Evolutionary conservation across 2,113 vertebrate genomes (phyloP), one percentile per base, ranked within the genome.

Genomic region (Uropsilus gracilis): DNA sequence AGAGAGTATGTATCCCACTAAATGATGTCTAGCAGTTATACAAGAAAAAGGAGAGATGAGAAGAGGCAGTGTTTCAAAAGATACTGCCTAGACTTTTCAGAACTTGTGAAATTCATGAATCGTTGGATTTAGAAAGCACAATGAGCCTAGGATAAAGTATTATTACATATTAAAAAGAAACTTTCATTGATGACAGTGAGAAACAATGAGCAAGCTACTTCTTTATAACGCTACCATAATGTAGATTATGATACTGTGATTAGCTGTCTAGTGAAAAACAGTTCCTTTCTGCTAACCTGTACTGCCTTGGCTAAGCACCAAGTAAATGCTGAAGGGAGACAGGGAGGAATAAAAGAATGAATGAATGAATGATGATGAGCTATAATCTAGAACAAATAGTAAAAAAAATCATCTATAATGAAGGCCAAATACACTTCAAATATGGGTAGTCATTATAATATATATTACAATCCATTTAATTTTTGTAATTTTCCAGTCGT

Each of bases 61-160:
- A 13, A 75, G 22, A 91, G 20, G 17, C 22, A 69, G 26, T 80
- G 81, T 82, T 89, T 85, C 24, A 39, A 89, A 88, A 76, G 46
- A 63, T 53, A 85, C 50, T 85, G 20, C 8, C 17, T 75, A 64
- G 37, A 93, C 68, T 85, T 57, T 69, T 86, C 22, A 77, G 59
- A 93, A 90, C n/a, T 63, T 75, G 75, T 89, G n/a, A 66, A 90
- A 64, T n/a, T 57, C 8, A 22, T 72, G 77, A 92, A 57, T 77
- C 28, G 77, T 72, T 76, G 86, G 55, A 71, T 77, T 86, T 44
- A 93, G 69, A 72, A 50, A 96, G 24, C 24, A 89, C n/a, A 87
- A 42, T 72, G n/a, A 83, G 32, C 32, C 30, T 32, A 69, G 30
- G 28, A 55, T 44, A 61, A 86, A 83, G 42, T 30, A 53, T 37